Evolutionary conservation across 2,888 invertebrate species (phyloP).

Genomic region (Spodoptera picta): DNA sequence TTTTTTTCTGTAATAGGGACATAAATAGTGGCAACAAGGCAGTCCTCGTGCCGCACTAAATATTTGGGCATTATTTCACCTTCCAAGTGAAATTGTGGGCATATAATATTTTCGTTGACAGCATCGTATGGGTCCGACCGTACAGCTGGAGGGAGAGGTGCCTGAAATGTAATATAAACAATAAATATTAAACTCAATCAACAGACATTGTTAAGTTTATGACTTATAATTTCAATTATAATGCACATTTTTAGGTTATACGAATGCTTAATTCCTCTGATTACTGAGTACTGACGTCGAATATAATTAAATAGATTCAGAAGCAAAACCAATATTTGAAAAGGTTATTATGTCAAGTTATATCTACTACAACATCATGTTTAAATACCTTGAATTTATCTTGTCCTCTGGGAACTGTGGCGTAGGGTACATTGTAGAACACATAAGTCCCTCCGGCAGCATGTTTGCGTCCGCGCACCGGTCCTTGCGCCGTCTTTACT

Average conservation of each 20-base stretch:
- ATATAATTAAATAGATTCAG: no score
- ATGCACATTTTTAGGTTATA: no score
- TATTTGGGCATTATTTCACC: slow-evolving; percentile 9
- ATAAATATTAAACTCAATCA: no score
- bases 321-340: no score
- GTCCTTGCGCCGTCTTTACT: slow-evolving; percentile 3
- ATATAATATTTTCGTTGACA: slow-evolving; percentile 23
- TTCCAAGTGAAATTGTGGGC: slow-evolving; percentile 21
- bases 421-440: slow-evolving; percentile 18
- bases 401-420: slow-evolving; percentile 4
- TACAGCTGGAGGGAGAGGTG: slow-evolving; percentile 30
- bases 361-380: no score
- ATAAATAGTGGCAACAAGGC: slow-evolving; percentile 61
- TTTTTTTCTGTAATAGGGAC: slow-evolving; percentile 56
- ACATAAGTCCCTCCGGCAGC: slow-evolving; percentile 7
- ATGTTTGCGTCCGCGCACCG: slow-evolving; percentile 8
- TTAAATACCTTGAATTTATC: neutral
- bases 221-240: no score
- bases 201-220: no score
- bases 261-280: no score
- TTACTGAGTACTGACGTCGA: no score
- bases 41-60: slow-evolving; percentile 54
- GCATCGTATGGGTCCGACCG: slow-evolving; percentile 37
- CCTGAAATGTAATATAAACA: no score
- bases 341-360: no score